Base-by-base conservation (phyloP, 2,113 vertebrate genomes). In the Sarotherodon lohbergeri region DNA sequence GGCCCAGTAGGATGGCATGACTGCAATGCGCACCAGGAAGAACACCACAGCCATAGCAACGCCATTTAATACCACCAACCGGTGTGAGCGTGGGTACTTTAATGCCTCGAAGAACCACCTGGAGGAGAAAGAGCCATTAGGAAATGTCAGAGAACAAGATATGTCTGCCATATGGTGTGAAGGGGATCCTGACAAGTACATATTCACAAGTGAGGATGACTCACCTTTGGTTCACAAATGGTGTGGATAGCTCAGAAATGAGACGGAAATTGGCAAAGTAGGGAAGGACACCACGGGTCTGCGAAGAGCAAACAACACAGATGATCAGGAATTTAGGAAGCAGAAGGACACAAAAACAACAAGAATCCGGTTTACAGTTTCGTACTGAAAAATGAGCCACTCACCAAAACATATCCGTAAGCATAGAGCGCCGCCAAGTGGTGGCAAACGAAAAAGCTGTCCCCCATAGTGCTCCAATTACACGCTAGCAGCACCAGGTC, bases 401-500 rank as follows among this genome's bases (percentile, higher is more conserved):
- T 92, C 93, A 97, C 97, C 97, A 98, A 92, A 59, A 97, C 96
- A 36, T 96, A 97, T 92, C 96, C 96, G 22, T 98, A 97, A 52
- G 97, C 96, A 29, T 97, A 97, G 56, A 98, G 96, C 82, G 97
- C 97, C 90, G 96, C 96, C 95, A 96, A 93, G 96, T 97, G 96
- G 96, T 97, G 96, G 86, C 96, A 97, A 5, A 96, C 95, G 9
- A 97, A 97, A 92, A 97, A 97, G 27, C 94, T 86, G 92, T 97
- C 97, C 17, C 97, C 96, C 96, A 97, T 95, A 1, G 96, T 96
- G 80, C 92, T 97, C 97, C 97, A 97, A 94, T 96, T 97, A 76
- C 95, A 94, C 3, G 96, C 94, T 4, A 97, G 95, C 82, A 97
- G 95, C 93, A 97, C 87, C 12, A 97, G 95, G 88, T 98, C 97